Base-by-base conservation (phyloP, 2,797 vertebrate species). In the Poecilia picta region DNA sequence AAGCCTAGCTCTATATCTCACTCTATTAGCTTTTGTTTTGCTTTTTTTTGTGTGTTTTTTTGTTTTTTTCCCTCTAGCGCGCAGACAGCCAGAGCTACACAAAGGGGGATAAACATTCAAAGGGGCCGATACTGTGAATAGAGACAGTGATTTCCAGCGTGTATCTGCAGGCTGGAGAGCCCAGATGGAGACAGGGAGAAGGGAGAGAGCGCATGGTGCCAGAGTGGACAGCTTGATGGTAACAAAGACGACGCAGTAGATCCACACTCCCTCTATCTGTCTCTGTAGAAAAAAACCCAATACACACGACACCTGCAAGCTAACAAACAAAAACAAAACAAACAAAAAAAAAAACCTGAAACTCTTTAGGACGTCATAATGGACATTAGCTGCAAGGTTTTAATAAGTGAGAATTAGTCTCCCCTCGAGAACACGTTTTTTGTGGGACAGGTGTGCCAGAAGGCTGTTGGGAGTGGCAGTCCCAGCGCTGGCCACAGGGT, bases 81-180 rank as follows among this genome's bases (percentile, higher is more conserved):
- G 20, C 55, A 87, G 88, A 87, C 82, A 39, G 82, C 77, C 80
- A 81, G 51, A n/a, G 80, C 83, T 71, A 33, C 91, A 93, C 91
- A 93, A 94, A 93, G 86, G 93, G 64, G 73, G 93, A 94, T 94
- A 90, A 93, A 91, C 93, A 83, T 93, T 94, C 94, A 92, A 94
- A 93, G 93, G 90, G 86, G 79, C 88, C 36, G 49, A 81, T 64
- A 53, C 88, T 79, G 83, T 92, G 92, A 94, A 92, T 92, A 83
- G 93, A 92, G 89, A 84, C 90, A 88, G 85, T 92, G 92, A 93
- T 95, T 95, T 94, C 88, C 88, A 83, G 62, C 87, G 86, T 85
- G 83, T 89, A 84, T 92, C 90, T 91, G 91, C 86, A 89, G 91
- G 85, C 82, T 86, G 87, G 87, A 85, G 83, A 91, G 86, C 85